Base-by-base conservation (phyloP, 2,113 vertebrate species). In the Brevimyrus niger region DNA sequence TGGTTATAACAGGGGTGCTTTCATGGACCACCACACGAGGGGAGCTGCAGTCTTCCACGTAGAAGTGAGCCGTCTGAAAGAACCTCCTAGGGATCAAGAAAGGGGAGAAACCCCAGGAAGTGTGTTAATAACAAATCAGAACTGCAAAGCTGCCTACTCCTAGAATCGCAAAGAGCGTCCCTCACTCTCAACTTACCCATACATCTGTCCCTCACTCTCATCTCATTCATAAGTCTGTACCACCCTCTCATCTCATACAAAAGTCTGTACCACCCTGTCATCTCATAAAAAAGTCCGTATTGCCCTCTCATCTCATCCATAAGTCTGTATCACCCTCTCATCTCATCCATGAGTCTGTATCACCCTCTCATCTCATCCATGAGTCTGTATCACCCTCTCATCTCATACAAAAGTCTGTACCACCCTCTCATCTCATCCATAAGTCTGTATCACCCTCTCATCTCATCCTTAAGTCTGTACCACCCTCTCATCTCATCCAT, bases 11-110 rank as follows among this genome's bases (percentile, higher is more conserved):
- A 88, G 98, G 98, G 91, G 99, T 97, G 94, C 95, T 98, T 92
- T 99, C 98, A 95, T 98, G 98, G 95, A 97, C 97, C 93, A 99
- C 98, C 94, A 99, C 98, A 89, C 97, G 96, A 27, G 98, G 98
- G 48, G 98, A 99, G 92, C 93, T 98, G 96, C 98, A 98, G 93
- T 99, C 98, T 93, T 99, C 98, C 93, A 99, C 97, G 91, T 98
- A 99, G 95, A 99, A 98, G 95, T 99, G 98, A 93, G 98, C 97
- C 23, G 98, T 98, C 95, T 99, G 98, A 92, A 99, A 99, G 96
- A 98, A 99, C 94, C 98, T 99, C 96, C 99, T 99, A 35, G 84
- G 89, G 91, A 93, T 93, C 86, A 73, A 80, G 89, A 91, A 35
- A 86, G 89, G 50, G 90, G 73, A 47, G 31, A 80, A 31, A 35